These are phyloP conservation scores for Rhizomys pruinosus DNA, from an alignment of 2,113 vertebrate species.

Conservation along the genomic window DNA sequence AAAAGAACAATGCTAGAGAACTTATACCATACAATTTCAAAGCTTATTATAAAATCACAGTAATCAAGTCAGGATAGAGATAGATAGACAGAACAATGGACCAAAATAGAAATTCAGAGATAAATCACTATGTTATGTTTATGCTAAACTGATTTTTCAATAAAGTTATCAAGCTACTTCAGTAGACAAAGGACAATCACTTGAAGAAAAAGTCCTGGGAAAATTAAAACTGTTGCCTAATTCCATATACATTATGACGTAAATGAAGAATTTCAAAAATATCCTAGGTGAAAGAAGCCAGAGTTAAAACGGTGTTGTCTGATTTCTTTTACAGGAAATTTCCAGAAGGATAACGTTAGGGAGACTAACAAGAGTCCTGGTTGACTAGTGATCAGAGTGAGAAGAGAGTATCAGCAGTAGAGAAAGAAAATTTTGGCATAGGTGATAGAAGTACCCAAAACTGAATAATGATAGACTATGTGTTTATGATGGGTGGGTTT, in stretches of 20 bases:
- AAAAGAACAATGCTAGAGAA: background rate
- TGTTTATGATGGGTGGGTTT: no score
- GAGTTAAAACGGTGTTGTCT: background rate
- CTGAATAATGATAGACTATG: background rate
- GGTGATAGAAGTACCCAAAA: background rate
- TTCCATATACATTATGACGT: background rate
- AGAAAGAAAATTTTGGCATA: background rate
- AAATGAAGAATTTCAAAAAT: background rate
- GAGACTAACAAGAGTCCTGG: background rate
- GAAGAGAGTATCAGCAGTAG: background rate
- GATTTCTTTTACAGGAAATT: background rate
- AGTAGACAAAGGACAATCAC: background rate
- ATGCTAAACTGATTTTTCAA: background rate
- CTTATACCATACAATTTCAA: background rate
- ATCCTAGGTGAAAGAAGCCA: background rate
- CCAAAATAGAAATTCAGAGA: background rate
- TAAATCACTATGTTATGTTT: background rate
- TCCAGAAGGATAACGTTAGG: background rate
- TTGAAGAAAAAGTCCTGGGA: background rate
- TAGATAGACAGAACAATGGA: background rate
- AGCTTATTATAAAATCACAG: background rate
- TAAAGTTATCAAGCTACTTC: background rate
- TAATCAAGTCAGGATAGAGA: background rate
- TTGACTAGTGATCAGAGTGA: background rate
- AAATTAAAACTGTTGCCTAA: background rate